These are phyloP conservation scores for Diachasma alloeum DNA, from an alignment of 1,140 invertebrate genomes.

Conservation along the genomic window DNA sequence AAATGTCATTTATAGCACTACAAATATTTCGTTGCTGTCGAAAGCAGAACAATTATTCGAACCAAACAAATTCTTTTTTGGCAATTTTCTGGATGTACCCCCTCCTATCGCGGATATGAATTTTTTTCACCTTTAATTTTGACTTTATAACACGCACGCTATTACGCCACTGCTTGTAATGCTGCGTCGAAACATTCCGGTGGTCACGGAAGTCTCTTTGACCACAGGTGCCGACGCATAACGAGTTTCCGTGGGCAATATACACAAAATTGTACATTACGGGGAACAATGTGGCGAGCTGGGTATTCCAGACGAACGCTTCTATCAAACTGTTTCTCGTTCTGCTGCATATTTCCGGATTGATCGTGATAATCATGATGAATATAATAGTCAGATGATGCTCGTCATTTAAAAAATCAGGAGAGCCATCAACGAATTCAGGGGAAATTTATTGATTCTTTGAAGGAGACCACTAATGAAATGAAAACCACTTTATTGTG, in stretches of 20 bases:
- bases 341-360: neutral
- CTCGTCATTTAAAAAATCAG: no score
- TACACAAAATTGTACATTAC: neutral
- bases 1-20: no score
- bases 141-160: neutral
- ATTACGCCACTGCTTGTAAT: slow-evolving; percentile 11
- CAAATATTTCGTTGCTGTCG: no score
- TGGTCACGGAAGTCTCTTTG: slow-evolving; percentile 23
- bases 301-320: neutral
- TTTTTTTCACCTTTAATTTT: neutral
- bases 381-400: no score
- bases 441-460: no score
- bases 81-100: no score
- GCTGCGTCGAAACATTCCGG: slow-evolving; percentile 28
- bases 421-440: no score
- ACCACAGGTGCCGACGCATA: slow-evolving; percentile 12
- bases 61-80: no score
- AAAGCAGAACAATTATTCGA: no score
- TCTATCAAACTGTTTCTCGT: neutral
- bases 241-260: slow-evolving; percentile 20
- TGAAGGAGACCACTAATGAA: no score
- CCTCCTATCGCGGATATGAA: neutral
- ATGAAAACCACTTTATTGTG: neutral
- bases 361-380: no score
- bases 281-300: neutral